Base-by-base conservation (phyloP, 2,113 vertebrate species). In the Cochlearius cochlearius region DNA sequence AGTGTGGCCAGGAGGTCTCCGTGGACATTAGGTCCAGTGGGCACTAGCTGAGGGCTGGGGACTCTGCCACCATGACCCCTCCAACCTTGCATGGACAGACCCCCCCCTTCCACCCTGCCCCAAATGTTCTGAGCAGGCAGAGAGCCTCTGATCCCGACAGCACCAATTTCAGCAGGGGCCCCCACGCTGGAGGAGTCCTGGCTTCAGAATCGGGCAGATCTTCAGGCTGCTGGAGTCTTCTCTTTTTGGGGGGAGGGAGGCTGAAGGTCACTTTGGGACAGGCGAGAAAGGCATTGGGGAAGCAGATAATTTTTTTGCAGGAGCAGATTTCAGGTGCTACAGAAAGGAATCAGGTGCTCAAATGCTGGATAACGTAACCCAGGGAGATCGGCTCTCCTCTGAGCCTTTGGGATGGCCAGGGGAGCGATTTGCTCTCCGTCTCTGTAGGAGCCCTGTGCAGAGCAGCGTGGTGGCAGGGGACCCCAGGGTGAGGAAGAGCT, bases 361-460 rank as follows among this genome's bases (percentile, higher is more conserved):
- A 86, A 56, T 15, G 12, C 26, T 22, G 26, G 29, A 19, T n/a
- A 32, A n/a, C 7, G 9, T 10, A 68, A 38, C 8, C 18, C 26
- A 11, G 78, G 27, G 49, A 75, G 49, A 34, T 0, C 4, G 5
- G 19, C 12, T 79, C 23, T 83, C 18, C 53, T 26, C 2, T 0
- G 52, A 29, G 26, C 2, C 2, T 0, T 9, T 18, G 87, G 80
- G 29, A 10, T 5, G 4, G 29, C 12, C 0, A 0, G 15, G n/a
- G 67, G 22, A 78, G 15, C 1, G 4, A 22, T 83, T 84, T 84
- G 17, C 25, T 55, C 38, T 60, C 22, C 4, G 0, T 7, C 26
- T 38, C 58, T 55, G 47, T 25, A 58, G 85, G 23, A 30, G 0
- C 23, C 23, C 23, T 2, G 38, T 69, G 69, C 22, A 47, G 50